Conservation (phyloP, 2,888 invertebrate species). For the Drosophila kambysellisi region DNA sequence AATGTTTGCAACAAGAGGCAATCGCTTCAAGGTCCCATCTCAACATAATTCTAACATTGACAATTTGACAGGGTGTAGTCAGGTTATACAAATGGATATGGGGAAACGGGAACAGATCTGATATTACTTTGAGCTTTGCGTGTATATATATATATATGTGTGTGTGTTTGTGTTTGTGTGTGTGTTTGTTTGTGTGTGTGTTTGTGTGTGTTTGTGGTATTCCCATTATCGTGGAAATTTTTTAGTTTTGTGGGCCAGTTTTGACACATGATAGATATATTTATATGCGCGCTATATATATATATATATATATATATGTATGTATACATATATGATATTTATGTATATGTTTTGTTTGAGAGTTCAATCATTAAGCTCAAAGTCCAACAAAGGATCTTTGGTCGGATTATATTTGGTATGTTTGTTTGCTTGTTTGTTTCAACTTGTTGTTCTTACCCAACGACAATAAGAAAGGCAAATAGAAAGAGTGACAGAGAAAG, state of each 20-base stretch:
- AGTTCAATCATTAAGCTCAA: conserved; percentile 14
- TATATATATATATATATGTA: background rate
- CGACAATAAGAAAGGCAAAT: conserved; percentile 24
- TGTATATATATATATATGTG: background rate
- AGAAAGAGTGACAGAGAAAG: background rate
- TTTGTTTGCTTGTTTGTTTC: conserved; percentile 29
- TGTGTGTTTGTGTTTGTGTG: background rate
- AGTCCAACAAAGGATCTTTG: conserved; percentile 52
- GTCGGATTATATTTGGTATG: conserved; percentile 32
- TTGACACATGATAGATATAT: conserved; percentile 51
- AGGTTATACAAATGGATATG: conserved; percentile 3
- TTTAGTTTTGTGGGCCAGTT: conserved; percentile 50
- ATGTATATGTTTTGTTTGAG: background rate
- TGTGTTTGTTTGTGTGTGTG: conserved; percentile 2
- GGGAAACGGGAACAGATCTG: conserved; percentile 20
- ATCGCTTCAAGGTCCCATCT: conserved; percentile 5
- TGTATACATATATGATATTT: conserved; percentile 8
- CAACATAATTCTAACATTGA: background rate
- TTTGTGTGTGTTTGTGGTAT: conserved; percentile 14
- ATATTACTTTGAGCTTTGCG: conserved; percentile 3
- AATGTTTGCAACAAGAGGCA: background rate
- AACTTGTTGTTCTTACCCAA: conserved; percentile 18
- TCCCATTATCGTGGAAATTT: conserved; percentile 34
- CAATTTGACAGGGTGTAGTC: background rate
- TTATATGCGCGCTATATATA: background rate